A percentile compares a stretch with the other conserved stretches of the same genome.
Evolutionary conservation across 2,888 invertebrate species (phyloP).

Genomic region (Agonum fuliginosum): DNA sequence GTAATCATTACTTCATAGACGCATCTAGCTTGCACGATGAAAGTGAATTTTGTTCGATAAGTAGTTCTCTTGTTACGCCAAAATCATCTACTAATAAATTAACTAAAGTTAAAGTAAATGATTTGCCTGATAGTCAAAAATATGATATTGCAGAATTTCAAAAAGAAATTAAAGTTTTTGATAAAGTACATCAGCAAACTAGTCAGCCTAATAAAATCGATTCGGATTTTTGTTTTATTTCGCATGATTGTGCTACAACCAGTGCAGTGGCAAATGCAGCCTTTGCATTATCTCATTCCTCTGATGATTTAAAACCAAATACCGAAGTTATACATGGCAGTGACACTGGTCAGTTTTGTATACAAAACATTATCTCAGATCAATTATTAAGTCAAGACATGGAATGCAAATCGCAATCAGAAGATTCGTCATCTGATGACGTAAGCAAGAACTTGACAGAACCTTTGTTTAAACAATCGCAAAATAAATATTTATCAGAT

Average conservation of each 20-base stretch:
- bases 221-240: constrained; percentile 6
- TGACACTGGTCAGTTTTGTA: neutral
- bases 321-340: neutral
- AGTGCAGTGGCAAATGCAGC: neutral
- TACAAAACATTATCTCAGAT: constrained; percentile 13
- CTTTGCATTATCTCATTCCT: constrained; percentile 38
- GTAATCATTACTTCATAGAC: constrained; percentile 82
- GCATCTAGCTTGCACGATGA: constrained; percentile 85
- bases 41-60: constrained; percentile 71
- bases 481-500: constrained; percentile 43
- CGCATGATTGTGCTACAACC: constrained; percentile 29
- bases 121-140: constrained; percentile 44
- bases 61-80: constrained; percentile 2
- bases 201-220: constrained; percentile 14
- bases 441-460: constrained; percentile 42
- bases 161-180: constrained; percentile 67
- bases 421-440: constrained; percentile 51
- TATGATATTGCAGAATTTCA: constrained; percentile 67
- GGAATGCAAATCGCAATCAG: constrained; percentile 56
- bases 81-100: constrained; percentile 33
- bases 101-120: constrained; percentile 52
- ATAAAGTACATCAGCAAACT: constrained; percentile 21
- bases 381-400: constrained; percentile 35
- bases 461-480: constrained; percentile 23
- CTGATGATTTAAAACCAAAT: constrained; percentile 50